phyloP scores from a whole-genome alignment of 2,113 vertebrate species.

The Cichladusa arquata region DNA sequence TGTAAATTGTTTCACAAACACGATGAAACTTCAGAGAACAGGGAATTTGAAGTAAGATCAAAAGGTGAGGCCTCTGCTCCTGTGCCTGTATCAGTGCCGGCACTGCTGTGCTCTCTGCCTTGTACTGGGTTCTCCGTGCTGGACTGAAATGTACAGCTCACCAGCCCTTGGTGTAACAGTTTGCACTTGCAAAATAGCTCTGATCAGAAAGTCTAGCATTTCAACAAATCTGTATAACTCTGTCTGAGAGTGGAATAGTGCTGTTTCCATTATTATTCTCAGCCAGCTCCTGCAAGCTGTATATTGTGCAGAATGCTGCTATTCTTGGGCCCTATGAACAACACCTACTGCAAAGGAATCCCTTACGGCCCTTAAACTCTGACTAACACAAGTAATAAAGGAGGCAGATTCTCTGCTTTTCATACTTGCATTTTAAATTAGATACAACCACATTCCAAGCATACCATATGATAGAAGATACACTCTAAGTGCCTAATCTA shows the following conservation, averaged over 20 bases:
- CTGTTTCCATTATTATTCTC: background rate
- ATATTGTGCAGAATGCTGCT: background rate
- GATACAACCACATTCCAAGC: background rate
- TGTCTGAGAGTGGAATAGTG: background rate
- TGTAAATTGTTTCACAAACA: background rate
- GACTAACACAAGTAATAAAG: background rate
- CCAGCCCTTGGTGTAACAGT: background rate
- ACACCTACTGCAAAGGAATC: background rate
- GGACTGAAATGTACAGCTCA: background rate
- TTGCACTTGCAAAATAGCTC: background rate
- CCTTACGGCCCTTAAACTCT: background rate
- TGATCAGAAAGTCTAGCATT: background rate
- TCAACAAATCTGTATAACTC: background rate
- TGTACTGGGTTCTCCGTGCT: rapidly evolving
- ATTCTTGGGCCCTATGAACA: background rate
- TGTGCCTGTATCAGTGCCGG: background rate
- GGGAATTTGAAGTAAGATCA: background rate
- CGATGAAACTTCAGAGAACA: background rate
- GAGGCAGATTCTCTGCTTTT: background rate
- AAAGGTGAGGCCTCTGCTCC: background rate
- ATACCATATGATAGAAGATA: background rate
- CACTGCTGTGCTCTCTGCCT: background rate
- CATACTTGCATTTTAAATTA: background rate
- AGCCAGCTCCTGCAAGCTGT: background rate
- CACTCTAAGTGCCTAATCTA: background rate